Evolutionary conservation across 2,888 invertebrate species (phyloP).

Genomic region (Ischnura elegans): DNA sequence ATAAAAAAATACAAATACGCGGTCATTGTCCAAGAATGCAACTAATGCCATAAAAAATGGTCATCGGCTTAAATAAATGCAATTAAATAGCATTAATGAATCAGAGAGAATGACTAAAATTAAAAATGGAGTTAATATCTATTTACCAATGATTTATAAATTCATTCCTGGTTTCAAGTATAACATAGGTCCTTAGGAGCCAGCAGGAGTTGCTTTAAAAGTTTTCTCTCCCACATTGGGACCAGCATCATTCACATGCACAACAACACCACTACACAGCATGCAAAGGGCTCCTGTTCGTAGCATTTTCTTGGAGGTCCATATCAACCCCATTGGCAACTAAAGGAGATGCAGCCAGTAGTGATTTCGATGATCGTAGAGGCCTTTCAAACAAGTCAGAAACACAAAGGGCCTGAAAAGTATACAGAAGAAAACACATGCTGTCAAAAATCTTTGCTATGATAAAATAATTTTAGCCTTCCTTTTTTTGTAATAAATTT

Average conservation of each 20-base stretch:
- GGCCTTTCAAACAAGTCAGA: slow-evolving; percentile 44
- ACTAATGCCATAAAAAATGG: background rate
- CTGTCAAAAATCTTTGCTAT: no score
- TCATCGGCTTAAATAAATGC: slow-evolving; percentile 16
- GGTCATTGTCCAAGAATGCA: background rate
- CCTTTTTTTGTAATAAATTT: no score
- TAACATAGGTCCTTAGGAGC: background rate
- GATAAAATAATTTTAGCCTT: no score
- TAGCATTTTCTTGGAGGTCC: background rate
- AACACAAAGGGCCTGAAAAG: slow-evolving; percentile 44
- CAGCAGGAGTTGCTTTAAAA: background rate
- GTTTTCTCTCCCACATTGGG: background rate
- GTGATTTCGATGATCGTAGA: background rate
- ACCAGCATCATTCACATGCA: background rate
- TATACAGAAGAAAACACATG: no score
- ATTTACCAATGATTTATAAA: background rate
- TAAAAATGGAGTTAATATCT: background rate
- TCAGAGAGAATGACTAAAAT: background rate
- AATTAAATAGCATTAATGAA: background rate
- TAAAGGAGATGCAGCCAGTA: background rate
- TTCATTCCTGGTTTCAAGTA: background rate
- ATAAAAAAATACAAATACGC: background rate
- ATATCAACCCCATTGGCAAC: slow-evolving; percentile 40
- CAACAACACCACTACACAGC: background rate
- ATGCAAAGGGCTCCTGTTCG: background rate